Evolutionary conservation across 2,888 invertebrate species (phyloP).

Genomic region (Stenolophus ochropezus): DNA sequence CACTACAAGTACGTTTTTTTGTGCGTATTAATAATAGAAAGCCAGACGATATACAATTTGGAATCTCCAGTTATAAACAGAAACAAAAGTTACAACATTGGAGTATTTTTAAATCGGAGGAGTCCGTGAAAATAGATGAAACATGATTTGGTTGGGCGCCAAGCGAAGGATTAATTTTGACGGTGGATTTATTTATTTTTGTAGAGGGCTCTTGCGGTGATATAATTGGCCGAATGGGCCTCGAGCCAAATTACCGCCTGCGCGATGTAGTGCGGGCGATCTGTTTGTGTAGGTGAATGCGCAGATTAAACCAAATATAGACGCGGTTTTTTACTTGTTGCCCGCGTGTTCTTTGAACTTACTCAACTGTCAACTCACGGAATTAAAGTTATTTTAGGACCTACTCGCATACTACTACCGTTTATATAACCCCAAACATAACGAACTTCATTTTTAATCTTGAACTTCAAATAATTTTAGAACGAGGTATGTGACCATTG

Average conservation of each 20-base stretch:
- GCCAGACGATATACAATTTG: neutral
- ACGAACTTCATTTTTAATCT: neutral
- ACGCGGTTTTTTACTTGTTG: constrained; percentile 17
- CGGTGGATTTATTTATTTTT: constrained; percentile 43
- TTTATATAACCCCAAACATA: neutral
- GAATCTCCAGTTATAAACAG: neutral
- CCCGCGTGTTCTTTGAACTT: constrained; percentile 25
- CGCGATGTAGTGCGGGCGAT: too few relatives aligned
- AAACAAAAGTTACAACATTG: constrained; percentile 6
- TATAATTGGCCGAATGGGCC: constrained; percentile 56
- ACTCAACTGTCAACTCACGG: neutral
- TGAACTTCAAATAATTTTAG: neutral
- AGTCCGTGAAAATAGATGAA: constrained; percentile 56
- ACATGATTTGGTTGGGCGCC: constrained; percentile 36
- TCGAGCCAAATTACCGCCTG: constrained; percentile 31
- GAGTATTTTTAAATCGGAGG: constrained; percentile 46
- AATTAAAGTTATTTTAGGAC: neutral
- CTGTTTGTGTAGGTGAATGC: constrained; percentile 4
- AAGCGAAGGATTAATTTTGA: constrained; percentile 39
- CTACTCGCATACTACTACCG: neutral
- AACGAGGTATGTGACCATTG: neutral
- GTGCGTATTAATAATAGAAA: neutral
- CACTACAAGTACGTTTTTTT: neutral
- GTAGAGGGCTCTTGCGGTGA: constrained; percentile 40
- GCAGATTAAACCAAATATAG: constrained; percentile 26